Conservation (phyloP, 2,113 vertebrate species). For the Neoarius graeffei region DNA sequence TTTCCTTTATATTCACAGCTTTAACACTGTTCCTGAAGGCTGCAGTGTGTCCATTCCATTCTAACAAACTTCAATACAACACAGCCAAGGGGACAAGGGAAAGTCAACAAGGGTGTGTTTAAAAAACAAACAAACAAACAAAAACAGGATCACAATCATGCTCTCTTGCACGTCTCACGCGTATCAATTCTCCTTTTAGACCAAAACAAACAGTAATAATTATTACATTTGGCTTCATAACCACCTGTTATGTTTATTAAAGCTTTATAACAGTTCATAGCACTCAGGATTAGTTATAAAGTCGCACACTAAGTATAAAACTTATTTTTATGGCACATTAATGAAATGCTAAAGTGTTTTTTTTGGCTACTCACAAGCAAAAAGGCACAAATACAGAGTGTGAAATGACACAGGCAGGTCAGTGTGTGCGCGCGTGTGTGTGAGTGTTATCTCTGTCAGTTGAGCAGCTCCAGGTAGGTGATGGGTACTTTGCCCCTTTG, state of each 20-base stretch:
- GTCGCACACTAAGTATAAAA: constrained; percentile 17
- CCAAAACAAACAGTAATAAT: not conserved
- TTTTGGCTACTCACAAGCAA: constrained; percentile 6
- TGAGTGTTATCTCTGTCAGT: constrained; percentile 66
- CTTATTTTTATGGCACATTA: constrained; percentile 30
- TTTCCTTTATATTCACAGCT: constrained; percentile 16
- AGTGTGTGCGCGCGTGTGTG: not conserved
- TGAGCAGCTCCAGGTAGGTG: constrained; percentile 97
- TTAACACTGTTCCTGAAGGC: not conserved
- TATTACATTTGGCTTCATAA: not conserved
- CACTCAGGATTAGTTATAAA: constrained; percentile 26
- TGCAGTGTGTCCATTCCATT: not conserved
- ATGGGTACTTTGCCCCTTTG: constrained; percentile 98
- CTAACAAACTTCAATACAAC: not conserved
- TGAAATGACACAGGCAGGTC: not conserved
- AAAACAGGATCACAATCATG: not conserved
- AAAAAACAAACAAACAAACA: not conserved
- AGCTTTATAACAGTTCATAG: constrained; percentile 30
- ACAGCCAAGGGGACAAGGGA: not conserved
- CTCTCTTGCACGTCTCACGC: not conserved
- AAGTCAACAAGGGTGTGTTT: not conserved
- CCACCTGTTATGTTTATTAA: constrained; percentile 26
- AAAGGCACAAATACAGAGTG: constrained; percentile 14
- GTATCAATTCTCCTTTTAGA: not conserved
- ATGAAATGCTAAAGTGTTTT: not conserved